Evolutionary conservation across 1,140 invertebrate genomes (phyloP), one percentile per base, ranked within the genome.

Genomic region (Zaprionus tsacasi): DNA sequence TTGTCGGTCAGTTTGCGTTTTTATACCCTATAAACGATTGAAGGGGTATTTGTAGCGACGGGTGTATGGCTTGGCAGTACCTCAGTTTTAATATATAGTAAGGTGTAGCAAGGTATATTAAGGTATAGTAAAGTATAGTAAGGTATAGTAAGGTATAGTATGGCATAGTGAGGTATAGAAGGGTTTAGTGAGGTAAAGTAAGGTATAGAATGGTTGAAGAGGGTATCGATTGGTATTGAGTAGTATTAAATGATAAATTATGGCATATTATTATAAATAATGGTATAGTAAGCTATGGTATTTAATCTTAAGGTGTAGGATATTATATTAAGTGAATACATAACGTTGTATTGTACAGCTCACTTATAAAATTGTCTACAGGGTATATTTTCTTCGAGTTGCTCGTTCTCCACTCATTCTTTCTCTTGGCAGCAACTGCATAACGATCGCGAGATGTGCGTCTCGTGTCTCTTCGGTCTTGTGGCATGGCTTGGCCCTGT

Each of bases 1-100:
- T 76, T 80, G 86, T 54, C 69, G 66, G 81, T 79, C 87, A 86
- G 87, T 82, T 86, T 80, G 83, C 40, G 40, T 45, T 45, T 45
- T 15, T 3, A 45, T 45, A 45, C n/a, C 40, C 40, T 45, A n/a
- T 6, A 45, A 8, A n/a, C 6, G n/a, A 15, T 45, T 15, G n/a
- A 15, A 15, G 40, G 40, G 40, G 40, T 45, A 1, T 45, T 15
- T 3, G 40, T 43, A 15, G n/a, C 0, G 40, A n/a, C 8, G 21
- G 21, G 21, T 21, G 21, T 21, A 21, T 21, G 21, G 2, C 21
- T 21, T 21, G 21, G 12, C 5, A 13, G 38, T 40, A 40, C 12
- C 11, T 13, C 7, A 35, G 1, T 8, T 35, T 0, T 7, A 33
- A 33, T 8, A 35, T 1, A 35, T 8, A 2, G 4, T 7, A 15